A percentile compares a stretch with the other conserved stretches of the same genome.
Conservation (phyloP, 2,113 vertebrate species). For the Chamaea fasciata region DNA sequence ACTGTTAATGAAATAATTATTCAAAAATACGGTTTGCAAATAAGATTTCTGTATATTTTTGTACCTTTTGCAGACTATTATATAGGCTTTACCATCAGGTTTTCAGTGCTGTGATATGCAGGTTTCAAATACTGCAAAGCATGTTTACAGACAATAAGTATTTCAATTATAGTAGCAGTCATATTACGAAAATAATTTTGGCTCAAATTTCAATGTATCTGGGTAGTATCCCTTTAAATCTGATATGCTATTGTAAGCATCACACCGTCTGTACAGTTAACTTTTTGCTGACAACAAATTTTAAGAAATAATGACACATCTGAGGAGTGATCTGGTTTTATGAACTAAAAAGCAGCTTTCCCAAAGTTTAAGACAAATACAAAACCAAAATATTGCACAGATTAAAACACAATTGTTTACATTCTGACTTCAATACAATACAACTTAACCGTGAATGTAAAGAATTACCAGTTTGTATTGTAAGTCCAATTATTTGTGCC, state of each 20-base stretch:
- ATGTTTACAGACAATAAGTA: background rate
- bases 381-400: slow-evolving; percentile 62
- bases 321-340: slow-evolving; percentile 35
- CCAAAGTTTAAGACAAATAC: slow-evolving; percentile 54
- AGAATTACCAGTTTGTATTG: background rate
- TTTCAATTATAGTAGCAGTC: background rate
- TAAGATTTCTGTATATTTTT: background rate
- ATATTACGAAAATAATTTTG: background rate
- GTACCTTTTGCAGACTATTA: background rate
- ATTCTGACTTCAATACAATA: slow-evolving; percentile 49
- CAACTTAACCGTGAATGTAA: background rate
- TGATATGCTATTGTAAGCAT: background rate
- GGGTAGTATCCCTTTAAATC: background rate
- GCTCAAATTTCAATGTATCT: background rate
- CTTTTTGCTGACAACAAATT: background rate
- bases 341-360: slow-evolving; percentile 56
- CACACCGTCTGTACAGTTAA: background rate
- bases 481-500: background rate
- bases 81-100: background rate
- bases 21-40: background rate
- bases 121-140: background rate
- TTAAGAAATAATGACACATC: slow-evolving; percentile 7
- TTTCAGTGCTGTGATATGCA: background rate
- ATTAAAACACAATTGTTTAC: slow-evolving; percentile 57
- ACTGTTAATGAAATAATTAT: background rate